Conservation (phyloP, 2,113 vertebrate genomes). For the Strix aluco region DNA sequence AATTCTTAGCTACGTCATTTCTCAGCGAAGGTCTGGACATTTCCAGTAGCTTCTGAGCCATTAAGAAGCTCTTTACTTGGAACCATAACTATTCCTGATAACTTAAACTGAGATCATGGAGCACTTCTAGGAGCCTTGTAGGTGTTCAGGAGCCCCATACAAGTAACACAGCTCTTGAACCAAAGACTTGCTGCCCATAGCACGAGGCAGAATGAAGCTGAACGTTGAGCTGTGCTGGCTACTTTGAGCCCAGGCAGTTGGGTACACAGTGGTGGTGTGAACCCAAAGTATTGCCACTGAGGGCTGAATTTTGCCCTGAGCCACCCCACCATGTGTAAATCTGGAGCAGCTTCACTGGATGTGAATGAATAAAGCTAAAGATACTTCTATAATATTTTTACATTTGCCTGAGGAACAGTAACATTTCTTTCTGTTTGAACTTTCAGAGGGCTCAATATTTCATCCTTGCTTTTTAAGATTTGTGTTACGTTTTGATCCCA, state of each 20-base stretch:
- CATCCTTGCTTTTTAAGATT: neutral
- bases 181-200: neutral
- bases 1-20: neutral
- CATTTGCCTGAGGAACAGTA: neutral
- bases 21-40: neutral
- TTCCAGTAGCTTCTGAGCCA: neutral
- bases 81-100: neutral
- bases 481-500: neutral
- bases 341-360: neutral
- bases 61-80: neutral
- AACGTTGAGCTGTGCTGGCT: neutral
- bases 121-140: neutral
- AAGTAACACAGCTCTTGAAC: neutral
- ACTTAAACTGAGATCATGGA: neutral
- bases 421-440: neutral
- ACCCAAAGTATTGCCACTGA: neutral
- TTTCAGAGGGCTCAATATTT: neutral
- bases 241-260: neutral
- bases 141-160: neutral
- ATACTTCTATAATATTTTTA: neutral
- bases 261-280: neutral
- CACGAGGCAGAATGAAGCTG: neutral
- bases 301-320: neutral
- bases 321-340: neutral
- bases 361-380: neutral